phyloP scores from a whole-genome alignment of 92 coral and sea anemone species.

The Epizoanthus illoricatus region DNA sequence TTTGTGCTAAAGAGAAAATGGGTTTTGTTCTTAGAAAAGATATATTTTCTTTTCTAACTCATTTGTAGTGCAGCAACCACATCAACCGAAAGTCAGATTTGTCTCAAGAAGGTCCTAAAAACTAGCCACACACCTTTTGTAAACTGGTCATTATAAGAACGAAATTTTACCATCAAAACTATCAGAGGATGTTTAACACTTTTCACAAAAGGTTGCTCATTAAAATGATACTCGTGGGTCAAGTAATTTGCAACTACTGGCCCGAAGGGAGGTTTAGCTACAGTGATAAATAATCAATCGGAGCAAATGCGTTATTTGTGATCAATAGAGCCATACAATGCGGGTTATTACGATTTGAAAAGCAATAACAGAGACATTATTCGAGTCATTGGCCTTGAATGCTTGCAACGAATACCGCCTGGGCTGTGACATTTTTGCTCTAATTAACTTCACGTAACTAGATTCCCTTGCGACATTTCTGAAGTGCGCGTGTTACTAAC shows the following conservation, averaged over 20 bases:
- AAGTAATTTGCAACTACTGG: not conserved
- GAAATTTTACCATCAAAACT: not conserved
- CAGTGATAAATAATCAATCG: slow-evolving; percentile 2
- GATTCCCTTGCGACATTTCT: not conserved
- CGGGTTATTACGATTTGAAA: slow-evolving; percentile 59
- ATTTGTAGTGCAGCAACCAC: not conserved
- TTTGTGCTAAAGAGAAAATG: slow-evolving; percentile 34
- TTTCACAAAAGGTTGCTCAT: not conserved
- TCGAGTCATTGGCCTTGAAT: slow-evolving; percentile 51
- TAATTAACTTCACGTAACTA: slow-evolving; percentile 55
- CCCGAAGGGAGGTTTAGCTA: not conserved
- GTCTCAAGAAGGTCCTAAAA: not conserved
- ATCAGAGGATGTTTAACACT: not conserved
- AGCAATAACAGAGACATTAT: slow-evolving; percentile 66
- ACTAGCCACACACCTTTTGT: not conserved
- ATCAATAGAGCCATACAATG: slow-evolving; percentile 60
- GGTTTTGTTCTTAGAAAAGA: slow-evolving; percentile 6
- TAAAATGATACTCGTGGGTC: not conserved
- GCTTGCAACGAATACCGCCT: slow-evolving; percentile 55
- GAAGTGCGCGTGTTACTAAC: not conserved
- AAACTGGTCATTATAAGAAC: not conserved
- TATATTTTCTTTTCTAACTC: not conserved
- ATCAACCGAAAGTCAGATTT: too few species aligned
- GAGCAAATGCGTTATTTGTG: slow-evolving; percentile 52
- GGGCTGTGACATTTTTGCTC: slow-evolving; percentile 51